These are phyloP conservation scores for Elgonia sp. DNA, from an alignment of 2,888 invertebrate genomes.

Conservation along the genomic window DNA sequence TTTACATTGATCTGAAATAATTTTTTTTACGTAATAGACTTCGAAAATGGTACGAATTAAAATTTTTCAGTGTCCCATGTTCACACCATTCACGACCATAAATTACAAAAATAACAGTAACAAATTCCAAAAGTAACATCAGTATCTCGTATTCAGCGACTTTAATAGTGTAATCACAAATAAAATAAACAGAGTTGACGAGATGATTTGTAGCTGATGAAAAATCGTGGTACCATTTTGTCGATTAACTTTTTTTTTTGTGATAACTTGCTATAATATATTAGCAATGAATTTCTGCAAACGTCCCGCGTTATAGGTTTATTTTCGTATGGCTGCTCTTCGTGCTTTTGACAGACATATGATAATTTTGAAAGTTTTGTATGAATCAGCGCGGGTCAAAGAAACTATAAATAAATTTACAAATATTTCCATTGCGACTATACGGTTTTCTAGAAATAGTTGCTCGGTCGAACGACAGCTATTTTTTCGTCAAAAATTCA, in stretches of 20 bases:
- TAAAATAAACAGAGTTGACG: background rate
- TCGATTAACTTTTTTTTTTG: conserved; percentile 35
- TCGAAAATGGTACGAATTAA: too few species aligned
- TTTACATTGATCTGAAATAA: too few species aligned
- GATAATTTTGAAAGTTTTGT: conserved; percentile 65
- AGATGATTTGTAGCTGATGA: background rate
- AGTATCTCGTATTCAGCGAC: too few species aligned
- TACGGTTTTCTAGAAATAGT: conserved; percentile 57
- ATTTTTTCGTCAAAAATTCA: conserved; percentile 47
- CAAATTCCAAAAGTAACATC: too few species aligned
- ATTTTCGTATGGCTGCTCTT: conserved; percentile 43
- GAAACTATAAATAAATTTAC: conserved; percentile 70
- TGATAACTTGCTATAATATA: conserved; percentile 50
- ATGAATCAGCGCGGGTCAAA: conserved; percentile 67
- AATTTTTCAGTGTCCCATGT: too few species aligned
- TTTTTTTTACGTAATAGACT: too few species aligned
- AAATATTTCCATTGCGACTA: conserved; percentile 59
- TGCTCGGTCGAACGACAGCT: background rate
- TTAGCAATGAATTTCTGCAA: conserved; percentile 19
- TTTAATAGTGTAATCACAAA: background rate
- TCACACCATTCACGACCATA: too few species aligned
- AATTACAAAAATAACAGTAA: too few species aligned
- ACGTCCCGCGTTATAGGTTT: conserved; percentile 26
- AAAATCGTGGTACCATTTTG: conserved; percentile 5
- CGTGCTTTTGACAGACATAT: conserved; percentile 54